Percentiles rank a stretch among this genome's conserved stretches.
These are phyloP conservation scores for Lasaia peninsularis DNA, from an alignment of 1,140 invertebrate genomes.

Conservation along the genomic window DNA sequence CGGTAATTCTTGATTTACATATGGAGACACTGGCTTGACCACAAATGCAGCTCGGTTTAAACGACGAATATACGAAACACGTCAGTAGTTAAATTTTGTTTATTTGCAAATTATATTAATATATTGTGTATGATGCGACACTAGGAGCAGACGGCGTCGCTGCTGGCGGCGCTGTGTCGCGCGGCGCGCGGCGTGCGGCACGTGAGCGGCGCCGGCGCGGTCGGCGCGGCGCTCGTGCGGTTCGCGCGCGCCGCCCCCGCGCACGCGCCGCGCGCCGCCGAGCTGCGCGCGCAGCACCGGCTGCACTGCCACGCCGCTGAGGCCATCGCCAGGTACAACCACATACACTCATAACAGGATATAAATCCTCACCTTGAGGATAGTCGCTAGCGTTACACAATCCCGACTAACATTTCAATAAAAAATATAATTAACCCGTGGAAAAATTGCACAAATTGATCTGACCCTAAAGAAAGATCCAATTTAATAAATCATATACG, in stretches of 20 bases:
- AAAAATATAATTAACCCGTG: too few species aligned
- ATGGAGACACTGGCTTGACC: too few species aligned
- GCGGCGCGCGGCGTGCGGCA: slow-evolving; percentile 79
- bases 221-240: slow-evolving; percentile 84
- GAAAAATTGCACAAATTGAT: too few species aligned
- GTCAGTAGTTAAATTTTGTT: background rate
- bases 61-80: too few species aligned
- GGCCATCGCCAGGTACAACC: slow-evolving; percentile 86
- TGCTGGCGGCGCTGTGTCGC: slow-evolving; percentile 88
- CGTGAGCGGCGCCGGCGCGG: slow-evolving; percentile 79
- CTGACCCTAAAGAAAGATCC: too few species aligned
- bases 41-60: too few species aligned
- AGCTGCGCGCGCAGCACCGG: slow-evolving; percentile 83
- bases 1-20: too few species aligned
- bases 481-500: background rate
- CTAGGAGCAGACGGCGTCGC: slow-evolving; percentile 90
- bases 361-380: too few species aligned
- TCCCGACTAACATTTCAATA: too few species aligned
- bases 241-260: slow-evolving; percentile 85
- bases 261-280: slow-evolving; percentile 62
- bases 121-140: slow-evolving; percentile 47
- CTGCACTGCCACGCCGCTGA: slow-evolving; percentile 92
- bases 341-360: too few species aligned
- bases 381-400: too few species aligned
- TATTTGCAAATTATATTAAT: too few species aligned